Conservation (phyloP, 1,140 invertebrate species). For the Ridgeia piscesae region DNA sequence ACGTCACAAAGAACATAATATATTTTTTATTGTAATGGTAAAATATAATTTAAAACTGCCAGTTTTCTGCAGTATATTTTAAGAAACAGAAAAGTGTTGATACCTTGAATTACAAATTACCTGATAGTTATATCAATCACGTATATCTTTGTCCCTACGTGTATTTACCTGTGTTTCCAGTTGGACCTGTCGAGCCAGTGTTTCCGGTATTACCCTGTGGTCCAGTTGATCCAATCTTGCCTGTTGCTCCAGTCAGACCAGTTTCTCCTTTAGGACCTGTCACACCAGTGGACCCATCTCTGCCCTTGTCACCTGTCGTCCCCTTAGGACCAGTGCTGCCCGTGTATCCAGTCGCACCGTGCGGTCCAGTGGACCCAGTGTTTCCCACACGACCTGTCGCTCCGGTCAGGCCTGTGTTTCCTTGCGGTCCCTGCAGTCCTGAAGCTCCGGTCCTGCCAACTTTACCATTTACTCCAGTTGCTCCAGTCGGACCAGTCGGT, state of each 20-base stretch:
- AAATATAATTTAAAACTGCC: neutral
- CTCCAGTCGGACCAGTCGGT: conserved; percentile 16
- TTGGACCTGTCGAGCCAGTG: conserved; percentile 24
- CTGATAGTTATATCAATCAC: neutral
- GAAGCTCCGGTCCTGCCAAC: conserved; percentile 19
- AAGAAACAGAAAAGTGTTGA: no score
- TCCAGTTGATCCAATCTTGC: conserved; percentile 13
- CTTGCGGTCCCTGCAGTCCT: conserved; percentile 22
- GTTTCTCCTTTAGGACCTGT: conserved; percentile 10
- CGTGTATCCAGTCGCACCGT: conserved; percentile 11
- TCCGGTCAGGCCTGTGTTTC: conserved; percentile 26
- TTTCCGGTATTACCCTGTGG: conserved; percentile 19
- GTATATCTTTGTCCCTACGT: neutral
- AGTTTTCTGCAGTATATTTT: neutral
- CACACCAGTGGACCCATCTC: conserved; percentile 12
- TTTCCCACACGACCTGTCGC: conserved; percentile 14
- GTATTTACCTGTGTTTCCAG: neutral
- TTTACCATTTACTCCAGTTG: conserved; percentile 23
- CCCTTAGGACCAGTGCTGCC: conserved; percentile 17
- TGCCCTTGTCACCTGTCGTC: neutral
- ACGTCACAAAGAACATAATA: no score
- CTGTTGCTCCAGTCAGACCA: conserved; percentile 14
- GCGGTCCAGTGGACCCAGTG: neutral
- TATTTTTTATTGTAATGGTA: no score
- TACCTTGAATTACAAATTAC: no score